phyloP scores from a whole-genome alignment of 2,888 invertebrate genomes.

The Galeruca laticollis region DNA sequence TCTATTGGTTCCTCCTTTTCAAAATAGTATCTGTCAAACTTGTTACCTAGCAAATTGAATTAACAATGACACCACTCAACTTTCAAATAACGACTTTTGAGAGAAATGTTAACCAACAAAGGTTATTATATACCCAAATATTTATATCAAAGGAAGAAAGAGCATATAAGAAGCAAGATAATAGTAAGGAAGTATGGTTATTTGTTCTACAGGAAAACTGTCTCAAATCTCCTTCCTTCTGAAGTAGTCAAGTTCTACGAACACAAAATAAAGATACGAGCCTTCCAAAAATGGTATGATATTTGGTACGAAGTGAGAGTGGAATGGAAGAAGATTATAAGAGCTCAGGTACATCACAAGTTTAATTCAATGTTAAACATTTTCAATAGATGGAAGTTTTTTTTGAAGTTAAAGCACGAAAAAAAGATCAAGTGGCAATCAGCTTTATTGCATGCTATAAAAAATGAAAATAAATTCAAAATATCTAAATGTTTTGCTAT shows the following conservation, averaged over 20 bases:
- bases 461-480: slow-evolving; percentile 45
- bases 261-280: slow-evolving; percentile 43
- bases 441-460: slow-evolving; percentile 49
- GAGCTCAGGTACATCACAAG: slow-evolving; percentile 56
- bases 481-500: slow-evolving; percentile 47
- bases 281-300: slow-evolving; percentile 48
- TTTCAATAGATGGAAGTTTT: slow-evolving; percentile 52
- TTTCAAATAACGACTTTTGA: not conserved
- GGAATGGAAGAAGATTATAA: slow-evolving; percentile 55
- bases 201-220: slow-evolving; percentile 54
- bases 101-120: slow-evolving; percentile 37
- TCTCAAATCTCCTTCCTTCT: slow-evolving; percentile 55
- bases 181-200: slow-evolving; percentile 56
- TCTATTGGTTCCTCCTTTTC: no score
- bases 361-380: slow-evolving; percentile 48
- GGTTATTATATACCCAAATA: slow-evolving; percentile 49
- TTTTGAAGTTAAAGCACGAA: slow-evolving; percentile 40
- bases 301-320: slow-evolving; percentile 54
- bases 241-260: slow-evolving; percentile 48
- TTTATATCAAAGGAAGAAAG: slow-evolving; percentile 50
- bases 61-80: not conserved
- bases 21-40: no score
- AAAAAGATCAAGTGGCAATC: slow-evolving; percentile 49
- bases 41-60: no score
- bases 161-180: slow-evolving; percentile 50